Base-by-base conservation (phyloP, 2,888 invertebrate genomes). In the Parnassius apollo region DNA sequence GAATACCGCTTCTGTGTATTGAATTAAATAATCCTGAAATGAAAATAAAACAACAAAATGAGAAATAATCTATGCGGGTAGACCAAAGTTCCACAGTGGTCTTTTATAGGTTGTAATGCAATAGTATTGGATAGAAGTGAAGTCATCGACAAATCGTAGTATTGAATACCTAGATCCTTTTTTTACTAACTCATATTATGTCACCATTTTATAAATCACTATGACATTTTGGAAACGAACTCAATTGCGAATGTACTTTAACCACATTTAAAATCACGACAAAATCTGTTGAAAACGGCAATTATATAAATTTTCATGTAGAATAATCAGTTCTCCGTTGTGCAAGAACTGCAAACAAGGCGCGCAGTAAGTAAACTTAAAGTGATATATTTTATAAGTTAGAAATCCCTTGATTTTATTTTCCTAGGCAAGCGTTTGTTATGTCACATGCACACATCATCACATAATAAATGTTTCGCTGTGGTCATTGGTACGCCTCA, bases 401-500 rank as follows among this genome's bases (percentile, higher is more conserved):
- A 62, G 54, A 59, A 59, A 18, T 61, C 63, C 18, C 59, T 54
- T 49, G 48, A 50, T 53, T 57, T 52, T 53, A 57, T 64, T 57
- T 57, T 46, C 42, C 60, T 50, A 53, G 57, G 45, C 57, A 45
- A 57, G 54, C 60, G 49, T 57, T 64, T 48, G 59, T 63, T 59
- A 57, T 57, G 60, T 64, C 59, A 53, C 54, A 57, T 57, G 60
- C 64, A 57, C n/a, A n/a, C n/a, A 57, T 64, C 46, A 56, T 52
- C 61, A 63, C 53, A 57, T 62, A 66, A 68, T 64, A 68, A 68
- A 60, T 50, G 57, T 45, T 55, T 54, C 12, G 48, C 69, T 70
- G 65, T 75, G 76, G 78, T 67, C 71, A 69, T 75, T 67, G 61
- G 58, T 64, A 65, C 66, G 68, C 66, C 65, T 66, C 71, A 70